Conservation (phyloP, 2,113 vertebrate species). For the Pseudorasbora parva region DNA sequence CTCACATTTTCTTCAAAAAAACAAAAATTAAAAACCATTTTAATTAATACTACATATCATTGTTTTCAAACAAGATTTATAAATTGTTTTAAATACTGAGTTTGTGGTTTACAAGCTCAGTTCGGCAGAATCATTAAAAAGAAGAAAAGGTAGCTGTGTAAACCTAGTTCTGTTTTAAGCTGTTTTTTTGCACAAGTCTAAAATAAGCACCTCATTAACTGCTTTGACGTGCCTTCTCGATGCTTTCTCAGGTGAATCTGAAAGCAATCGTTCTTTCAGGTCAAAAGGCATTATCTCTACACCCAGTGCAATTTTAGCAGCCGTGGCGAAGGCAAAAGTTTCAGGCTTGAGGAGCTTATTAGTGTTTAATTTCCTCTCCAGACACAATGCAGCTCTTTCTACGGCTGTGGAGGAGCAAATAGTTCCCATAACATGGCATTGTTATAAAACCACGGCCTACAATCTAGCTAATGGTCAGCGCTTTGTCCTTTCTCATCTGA, state of each 20-base stretch:
- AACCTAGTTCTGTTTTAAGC: not conserved
- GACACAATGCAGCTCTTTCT: not conserved
- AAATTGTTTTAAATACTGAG: not conserved
- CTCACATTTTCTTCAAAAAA: not conserved
- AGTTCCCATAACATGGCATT: not conserved
- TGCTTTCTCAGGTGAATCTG: slow-evolving; percentile 45
- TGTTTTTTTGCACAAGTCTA: not conserved
- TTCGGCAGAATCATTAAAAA: slow-evolving; percentile 5
- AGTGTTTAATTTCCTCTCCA: not conserved
- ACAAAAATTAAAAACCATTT: no score
- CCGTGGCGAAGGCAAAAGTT: slow-evolving; percentile 33
- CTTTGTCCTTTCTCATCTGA: slow-evolving; percentile 20
- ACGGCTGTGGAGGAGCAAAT: not conserved
- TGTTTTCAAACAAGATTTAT: not conserved
- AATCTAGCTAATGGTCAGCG: not conserved
- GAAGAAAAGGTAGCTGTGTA: not conserved
- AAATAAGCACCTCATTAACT: slow-evolving; percentile 26
- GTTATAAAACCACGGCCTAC: slow-evolving; percentile 11
- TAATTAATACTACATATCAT: not conserved
- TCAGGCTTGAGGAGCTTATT: slow-evolving; percentile 22
- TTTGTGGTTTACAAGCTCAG: not conserved
- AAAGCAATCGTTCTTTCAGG: slow-evolving; percentile 48
- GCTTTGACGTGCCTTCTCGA: not conserved
- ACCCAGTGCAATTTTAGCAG: slow-evolving; percentile 41
- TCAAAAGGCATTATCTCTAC: slow-evolving; percentile 42